Base-by-base conservation (phyloP, 2,888 invertebrate species). In the Latrodectus hesperus region DNA sequence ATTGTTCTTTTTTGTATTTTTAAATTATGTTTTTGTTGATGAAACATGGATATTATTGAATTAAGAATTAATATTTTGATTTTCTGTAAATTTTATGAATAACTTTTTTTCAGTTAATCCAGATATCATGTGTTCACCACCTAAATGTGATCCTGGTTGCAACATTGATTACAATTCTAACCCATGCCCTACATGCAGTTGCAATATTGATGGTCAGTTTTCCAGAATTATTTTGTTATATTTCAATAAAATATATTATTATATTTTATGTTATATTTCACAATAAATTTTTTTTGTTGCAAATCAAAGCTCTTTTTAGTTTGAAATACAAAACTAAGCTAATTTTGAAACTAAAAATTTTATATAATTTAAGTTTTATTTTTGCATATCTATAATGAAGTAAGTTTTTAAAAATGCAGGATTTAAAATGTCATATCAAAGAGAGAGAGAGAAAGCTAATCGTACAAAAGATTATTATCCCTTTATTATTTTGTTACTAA, bases 81-180 rank as follows among this genome's bases (percentile, higher is more conserved):
- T 38, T 38, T 6, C 1, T 6, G 38, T 38, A 38, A 38, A 38
- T 22, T 22, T 22, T 17, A 67, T 67, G 22, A 22, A n/a, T 67
- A 22, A 67, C 22, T 22, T 67, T 67, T 8, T 60, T n/a, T 10
- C 22, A 73, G 72, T 9, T 9, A 17, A 10, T 52, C 10, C 55
- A 38, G 65, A 1, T 4, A 52, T 67, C 10, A 14, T 17, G 49
- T 82, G 82, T 55, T 68, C 82, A 4, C 74, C 74, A 2, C 82
- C 82, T 3, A 74, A 82, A 53, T 82, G 82, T 64, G 75, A 82
- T 68, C 22, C 67, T 38, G 73, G 65, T 12, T 82, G 82, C 52
- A 26, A 67, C 0, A 16, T 82, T 16, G 82, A 74, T 38, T 80
- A 65, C 80, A 65, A 17, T 14, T 22, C 80, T 12, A 80, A 73